Conservation (phyloP, 35 echinoderm and acorn worm genomes). For the Holothuria glaberrima region DNA sequence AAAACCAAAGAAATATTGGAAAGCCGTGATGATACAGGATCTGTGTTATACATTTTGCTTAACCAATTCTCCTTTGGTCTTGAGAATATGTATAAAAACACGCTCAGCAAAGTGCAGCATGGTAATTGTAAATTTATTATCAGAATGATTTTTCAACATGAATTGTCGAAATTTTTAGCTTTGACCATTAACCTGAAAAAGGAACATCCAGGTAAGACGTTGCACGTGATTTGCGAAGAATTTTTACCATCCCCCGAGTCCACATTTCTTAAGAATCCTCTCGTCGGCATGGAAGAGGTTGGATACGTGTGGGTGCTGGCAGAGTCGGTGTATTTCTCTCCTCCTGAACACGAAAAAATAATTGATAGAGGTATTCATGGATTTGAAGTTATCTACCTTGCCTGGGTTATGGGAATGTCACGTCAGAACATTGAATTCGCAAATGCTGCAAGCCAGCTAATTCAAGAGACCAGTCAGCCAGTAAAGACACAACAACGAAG, state of each 20-base stretch:
- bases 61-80: neutral
- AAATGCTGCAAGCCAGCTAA: neutral
- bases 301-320: neutral
- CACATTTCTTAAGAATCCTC: neutral
- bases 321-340: neutral
- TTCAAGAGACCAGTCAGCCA: neutral
- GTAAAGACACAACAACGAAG: neutral
- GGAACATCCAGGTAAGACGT: neutral
- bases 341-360: neutral
- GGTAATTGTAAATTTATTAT: neutral
- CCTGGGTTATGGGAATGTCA: conserved; percentile 28
- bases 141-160: neutral
- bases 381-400: neutral
- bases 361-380: neutral
- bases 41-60: neutral
- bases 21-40: neutral
- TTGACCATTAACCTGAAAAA: neutral
- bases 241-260: neutral
- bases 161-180: neutral
- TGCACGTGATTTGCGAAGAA: conserved; percentile 26
- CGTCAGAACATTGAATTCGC: conserved; percentile 38
- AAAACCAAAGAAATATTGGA: conserved; percentile 12
- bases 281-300: neutral
- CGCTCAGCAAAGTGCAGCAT: neutral
- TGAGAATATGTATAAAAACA: neutral